phyloP scores from a whole-genome alignment of 2,888 invertebrate genomes.

The Acanthoscelides obtectus region DNA sequence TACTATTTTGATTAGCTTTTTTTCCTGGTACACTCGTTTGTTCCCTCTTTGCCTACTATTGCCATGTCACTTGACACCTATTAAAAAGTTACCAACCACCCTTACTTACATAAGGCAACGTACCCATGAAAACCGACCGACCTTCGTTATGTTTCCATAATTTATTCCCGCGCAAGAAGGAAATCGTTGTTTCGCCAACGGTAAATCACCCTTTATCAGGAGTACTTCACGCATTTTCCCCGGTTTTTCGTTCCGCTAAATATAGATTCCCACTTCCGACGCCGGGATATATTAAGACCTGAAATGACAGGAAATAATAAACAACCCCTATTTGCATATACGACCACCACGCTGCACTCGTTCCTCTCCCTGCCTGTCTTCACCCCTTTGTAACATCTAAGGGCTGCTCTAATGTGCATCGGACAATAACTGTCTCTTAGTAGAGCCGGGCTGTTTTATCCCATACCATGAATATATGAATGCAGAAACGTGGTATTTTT shows the following conservation, averaged over 20 bases:
- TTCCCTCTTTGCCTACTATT: no score
- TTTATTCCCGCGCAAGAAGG: background rate
- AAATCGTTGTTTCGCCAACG: background rate
- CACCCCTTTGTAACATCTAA: background rate
- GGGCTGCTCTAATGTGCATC: no score
- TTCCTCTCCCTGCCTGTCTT: background rate
- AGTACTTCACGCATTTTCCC: background rate
- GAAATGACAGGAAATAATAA: constrained; percentile 26
- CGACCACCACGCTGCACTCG: constrained; percentile 12
- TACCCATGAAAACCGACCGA: background rate
- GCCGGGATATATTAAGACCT: constrained; percentile 21
- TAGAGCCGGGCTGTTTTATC: no score
- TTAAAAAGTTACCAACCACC: no score
- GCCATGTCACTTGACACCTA: no score
- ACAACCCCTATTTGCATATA: constrained; percentile 23
- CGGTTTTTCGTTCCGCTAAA: constrained; percentile 18
- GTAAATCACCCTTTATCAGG: background rate
- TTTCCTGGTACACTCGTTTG: no score
- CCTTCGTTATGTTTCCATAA: background rate
- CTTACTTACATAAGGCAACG: background rate
- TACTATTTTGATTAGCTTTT: no score
- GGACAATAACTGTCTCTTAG: no score
- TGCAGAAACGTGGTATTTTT: no score
- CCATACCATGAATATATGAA: no score
- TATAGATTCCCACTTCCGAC: constrained; percentile 22